Evolutionary conservation across 2,797 vertebrate species (phyloP).

Genomic region (Atherinosoma microstoma): DNA sequence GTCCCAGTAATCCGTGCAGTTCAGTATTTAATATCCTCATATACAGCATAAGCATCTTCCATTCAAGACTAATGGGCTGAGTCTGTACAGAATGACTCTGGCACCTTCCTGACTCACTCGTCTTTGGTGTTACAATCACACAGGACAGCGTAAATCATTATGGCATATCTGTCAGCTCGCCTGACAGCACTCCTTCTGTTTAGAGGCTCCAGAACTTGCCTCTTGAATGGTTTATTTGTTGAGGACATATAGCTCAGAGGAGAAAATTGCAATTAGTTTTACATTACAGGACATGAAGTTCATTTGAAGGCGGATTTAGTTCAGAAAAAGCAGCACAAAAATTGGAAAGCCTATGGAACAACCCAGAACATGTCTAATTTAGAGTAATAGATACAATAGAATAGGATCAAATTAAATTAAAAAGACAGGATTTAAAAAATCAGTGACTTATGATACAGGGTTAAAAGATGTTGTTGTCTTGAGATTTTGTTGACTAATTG

Average conservation of each 20-base stretch:
- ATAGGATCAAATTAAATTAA: neutral
- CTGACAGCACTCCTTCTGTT: conserved; percentile 32
- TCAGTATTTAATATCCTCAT: conserved; percentile 11
- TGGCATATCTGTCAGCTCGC: conserved; percentile 59
- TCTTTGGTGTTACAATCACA: conserved; percentile 52
- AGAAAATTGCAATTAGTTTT: conserved; percentile 23
- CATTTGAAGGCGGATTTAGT: neutral
- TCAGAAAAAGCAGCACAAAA: neutral
- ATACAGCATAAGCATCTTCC: conserved; percentile 8
- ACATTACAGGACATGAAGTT: conserved; percentile 9
- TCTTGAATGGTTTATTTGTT: conserved; percentile 35
- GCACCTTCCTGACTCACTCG: conserved; percentile 48
- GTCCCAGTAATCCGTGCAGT: conserved; percentile 4
- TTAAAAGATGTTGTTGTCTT: neutral
- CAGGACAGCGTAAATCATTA: conserved; percentile 55
- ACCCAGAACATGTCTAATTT: neutral
- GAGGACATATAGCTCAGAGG: neutral
- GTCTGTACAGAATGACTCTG: conserved; percentile 30
- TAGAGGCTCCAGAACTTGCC: conserved; percentile 34
- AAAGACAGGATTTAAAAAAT: neutral
- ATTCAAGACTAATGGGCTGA: conserved; percentile 35
- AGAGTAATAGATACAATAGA: neutral
- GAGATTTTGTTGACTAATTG: neutral
- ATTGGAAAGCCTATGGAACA: neutral
- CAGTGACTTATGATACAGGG: too few species aligned